Evolutionary conservation across 2,113 vertebrate species (phyloP).

Genomic region (Callipepla californica): DNA sequence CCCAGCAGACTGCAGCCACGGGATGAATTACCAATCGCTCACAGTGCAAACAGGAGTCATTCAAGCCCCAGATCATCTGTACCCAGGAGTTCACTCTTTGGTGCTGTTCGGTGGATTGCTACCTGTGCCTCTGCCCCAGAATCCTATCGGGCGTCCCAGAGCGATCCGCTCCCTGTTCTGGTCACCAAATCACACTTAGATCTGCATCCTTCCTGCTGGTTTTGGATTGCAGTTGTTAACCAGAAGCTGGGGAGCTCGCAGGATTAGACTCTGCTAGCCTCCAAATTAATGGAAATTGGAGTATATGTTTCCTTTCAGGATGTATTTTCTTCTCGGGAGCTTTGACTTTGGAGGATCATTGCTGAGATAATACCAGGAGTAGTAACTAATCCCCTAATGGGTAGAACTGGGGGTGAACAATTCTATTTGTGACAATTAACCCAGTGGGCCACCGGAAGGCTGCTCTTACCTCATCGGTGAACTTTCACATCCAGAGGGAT

Average conservation of each 20-base stretch:
- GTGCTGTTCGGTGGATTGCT: not conserved
- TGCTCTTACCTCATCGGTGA: not conserved
- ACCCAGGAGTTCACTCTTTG: not conserved
- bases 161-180: not conserved
- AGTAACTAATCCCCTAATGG: constrained; percentile 23
- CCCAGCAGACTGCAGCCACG: constrained; percentile 37
- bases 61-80: not conserved
- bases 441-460: not conserved
- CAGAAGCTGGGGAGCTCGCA: not conserved
- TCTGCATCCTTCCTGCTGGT: not conserved
- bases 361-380: constrained; percentile 1
- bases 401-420: not conserved
- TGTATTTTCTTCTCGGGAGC: constrained; percentile 1
- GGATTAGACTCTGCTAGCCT: not conserved
- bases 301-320: not conserved
- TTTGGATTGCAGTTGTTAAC: constrained; percentile 32
- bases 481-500: not conserved
- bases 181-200: not conserved
- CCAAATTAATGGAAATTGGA: constrained; percentile 3
- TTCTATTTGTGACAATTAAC: not conserved
- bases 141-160: not conserved
- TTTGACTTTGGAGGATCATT: not conserved
- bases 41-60: constrained; percentile 8
- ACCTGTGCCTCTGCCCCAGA: not conserved
- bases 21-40: constrained; percentile 46